Evolutionary conservation across 2,888 invertebrate species (phyloP), one percentile per base, ranked within the genome.

Genomic region (Drosophila neotestacea): DNA sequence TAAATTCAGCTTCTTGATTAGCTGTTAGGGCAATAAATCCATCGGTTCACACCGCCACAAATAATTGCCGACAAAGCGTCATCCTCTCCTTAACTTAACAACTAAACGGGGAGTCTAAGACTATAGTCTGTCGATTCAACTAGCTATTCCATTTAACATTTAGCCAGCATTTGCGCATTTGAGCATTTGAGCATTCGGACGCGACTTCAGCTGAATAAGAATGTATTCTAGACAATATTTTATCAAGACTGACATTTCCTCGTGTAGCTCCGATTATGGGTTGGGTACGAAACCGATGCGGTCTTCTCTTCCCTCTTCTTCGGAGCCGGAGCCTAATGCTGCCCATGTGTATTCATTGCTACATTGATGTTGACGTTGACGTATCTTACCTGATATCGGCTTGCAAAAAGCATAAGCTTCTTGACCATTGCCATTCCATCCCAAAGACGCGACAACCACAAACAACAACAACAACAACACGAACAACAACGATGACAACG

Each of bases 1-100:
- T 85, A 85, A 82, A 85, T 82, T 82, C 74, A 82, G 74, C 74
- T 82, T 79, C 70, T 82, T 81, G 73, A 82, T 79, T 79, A 81
- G 79, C 76, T 79, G 72, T 77, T 79, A 64, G 70, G 55, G 72
- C 72, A 74, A 79, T 85, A 79, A 81, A 85, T 82, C 73, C 70
- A 73, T 79, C 73, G 72, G 64, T 85, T 77, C 85, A 81, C 69
- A 77, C 79, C 73, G 71, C 75, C 67, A 72, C 71, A 72, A 78
- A 70, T 81, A 72, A 78, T 76, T 78, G 76, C 79, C 73, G 68
- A 76, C 79, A 85, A 81, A 79, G 79, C 73, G 64, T 65, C 73
- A 73, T 71, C 48, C 52, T 73, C 55, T 67, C 39, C 41, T 36
- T 30, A 44, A 30, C 50, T 51, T 30, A 51, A 13, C 55, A 67